A percentile compares a stretch with the other conserved stretches of the same genome.
These are phyloP conservation scores for Brotula barbata DNA, from an alignment of 2,797 vertebrate species.

Conservation along the genomic window DNA sequence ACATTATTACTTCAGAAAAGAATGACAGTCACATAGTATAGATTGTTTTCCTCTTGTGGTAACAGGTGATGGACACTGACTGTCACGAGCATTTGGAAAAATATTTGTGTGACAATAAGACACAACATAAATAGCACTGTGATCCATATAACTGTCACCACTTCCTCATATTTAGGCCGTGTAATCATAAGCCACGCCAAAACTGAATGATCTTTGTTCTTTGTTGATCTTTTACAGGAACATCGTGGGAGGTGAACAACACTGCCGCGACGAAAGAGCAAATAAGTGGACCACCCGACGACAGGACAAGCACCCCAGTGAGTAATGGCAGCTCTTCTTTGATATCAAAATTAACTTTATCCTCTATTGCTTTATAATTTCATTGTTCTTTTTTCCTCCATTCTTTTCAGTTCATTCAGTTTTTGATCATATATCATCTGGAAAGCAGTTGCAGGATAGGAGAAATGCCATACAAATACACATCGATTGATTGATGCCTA, in stretches of 20 bases:
- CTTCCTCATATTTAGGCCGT: constrained; percentile 13
- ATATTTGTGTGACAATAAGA: not conserved
- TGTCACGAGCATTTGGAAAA: not conserved
- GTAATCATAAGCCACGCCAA: not conserved
- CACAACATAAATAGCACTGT: not conserved
- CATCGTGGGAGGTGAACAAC: constrained; percentile 57
- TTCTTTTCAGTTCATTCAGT: too few species aligned
- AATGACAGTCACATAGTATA: too few species aligned
- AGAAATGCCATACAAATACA: too few species aligned
- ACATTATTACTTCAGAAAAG: too few species aligned
- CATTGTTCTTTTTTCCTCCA: constrained; percentile 15
- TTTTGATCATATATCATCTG: too few species aligned
- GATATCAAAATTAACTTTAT: not conserved
- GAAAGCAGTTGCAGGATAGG: too few species aligned
- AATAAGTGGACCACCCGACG: constrained; percentile 37
- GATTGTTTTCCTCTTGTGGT: too few species aligned
- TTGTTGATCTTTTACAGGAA: constrained; percentile 43
- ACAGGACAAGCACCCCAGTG: constrained; percentile 55
- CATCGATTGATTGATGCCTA: too few species aligned
- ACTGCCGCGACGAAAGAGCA: constrained; percentile 35
- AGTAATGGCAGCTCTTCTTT: too few species aligned
- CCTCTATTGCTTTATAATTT: too few species aligned
- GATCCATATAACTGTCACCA: not conserved
- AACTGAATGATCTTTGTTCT: not conserved
- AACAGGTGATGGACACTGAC: too few species aligned